Conservation (phyloP, 2,797 vertebrate genomes). For the Esox masquinongy region DNA sequence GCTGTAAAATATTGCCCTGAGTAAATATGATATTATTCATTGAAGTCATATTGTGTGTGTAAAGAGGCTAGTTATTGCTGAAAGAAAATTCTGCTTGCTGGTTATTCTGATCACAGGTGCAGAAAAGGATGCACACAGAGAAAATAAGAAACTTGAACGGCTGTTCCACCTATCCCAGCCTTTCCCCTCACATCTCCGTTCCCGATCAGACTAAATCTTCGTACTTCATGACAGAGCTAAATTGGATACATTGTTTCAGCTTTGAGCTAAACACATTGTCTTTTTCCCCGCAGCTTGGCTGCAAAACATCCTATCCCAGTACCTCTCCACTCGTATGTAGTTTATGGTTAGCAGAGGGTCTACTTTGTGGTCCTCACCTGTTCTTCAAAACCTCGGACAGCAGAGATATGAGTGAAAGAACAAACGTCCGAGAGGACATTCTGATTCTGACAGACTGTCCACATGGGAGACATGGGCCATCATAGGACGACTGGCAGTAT, state of each 20-base stretch:
- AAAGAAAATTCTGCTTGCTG: slow-evolving; percentile 62
- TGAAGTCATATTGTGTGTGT: slow-evolving; percentile 64
- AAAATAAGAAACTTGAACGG: slow-evolving; percentile 65
- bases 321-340: not conserved
- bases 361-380: not conserved
- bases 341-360: not conserved
- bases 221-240: slow-evolving; percentile 32
- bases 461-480: too few relatives aligned
- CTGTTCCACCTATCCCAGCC: slow-evolving; percentile 55
- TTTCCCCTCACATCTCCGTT: slow-evolving; percentile 38
- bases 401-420: not conserved
- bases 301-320: not conserved
- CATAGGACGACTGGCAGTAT: too few relatives aligned
- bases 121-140: slow-evolving; percentile 55
- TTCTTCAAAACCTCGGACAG: not conserved
- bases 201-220: slow-evolving; percentile 32
- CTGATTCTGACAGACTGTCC: too few relatives aligned
- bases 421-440: not conserved
- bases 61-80: slow-evolving; percentile 58
- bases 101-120: slow-evolving; percentile 55
- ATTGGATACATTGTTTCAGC: not conserved
- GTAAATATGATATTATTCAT: slow-evolving; percentile 60
- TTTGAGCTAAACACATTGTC: not conserved
- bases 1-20: slow-evolving; percentile 64
- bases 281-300: not conserved